Percentiles rank a stretch among this genome's conserved stretches.
phyloP scores from a whole-genome alignment of 2,113 vertebrate genomes.

The Lophotis ruficrista region DNA sequence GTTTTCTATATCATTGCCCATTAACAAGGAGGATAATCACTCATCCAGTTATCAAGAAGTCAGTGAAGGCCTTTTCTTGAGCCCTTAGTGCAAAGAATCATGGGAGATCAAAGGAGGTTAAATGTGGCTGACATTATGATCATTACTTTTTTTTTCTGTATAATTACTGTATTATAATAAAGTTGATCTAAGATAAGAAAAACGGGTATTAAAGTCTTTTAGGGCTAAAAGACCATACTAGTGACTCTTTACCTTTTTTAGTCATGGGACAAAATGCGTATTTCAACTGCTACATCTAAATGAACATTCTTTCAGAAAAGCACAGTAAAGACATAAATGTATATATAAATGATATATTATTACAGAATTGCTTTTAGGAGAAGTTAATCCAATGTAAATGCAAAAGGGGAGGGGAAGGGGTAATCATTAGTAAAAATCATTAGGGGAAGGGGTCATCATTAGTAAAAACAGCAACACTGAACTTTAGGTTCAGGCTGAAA shows the following conservation, averaged over 20 bases:
- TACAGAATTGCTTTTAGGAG: background rate
- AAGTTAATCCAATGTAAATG: constrained; percentile 21
- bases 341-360: constrained; percentile 37
- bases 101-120: constrained; percentile 79
- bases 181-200: constrained; percentile 75
- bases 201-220: constrained; percentile 84
- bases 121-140: constrained; percentile 80
- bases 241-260: constrained; percentile 60
- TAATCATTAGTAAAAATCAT: too few species aligned
- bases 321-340: constrained; percentile 29
- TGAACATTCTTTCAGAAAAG: constrained; percentile 30
- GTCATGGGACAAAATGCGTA: constrained; percentile 42
- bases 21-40: constrained; percentile 97
- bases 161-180: constrained; percentile 80
- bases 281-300: constrained; percentile 48
- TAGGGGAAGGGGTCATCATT: too few species aligned
- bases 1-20: constrained; percentile 95
- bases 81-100: constrained; percentile 72
- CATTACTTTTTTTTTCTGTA: constrained; percentile 70
- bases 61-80: constrained; percentile 85
- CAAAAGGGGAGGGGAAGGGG: background rate
- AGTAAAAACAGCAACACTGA: background rate
- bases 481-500: background rate
- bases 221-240: constrained; percentile 75
- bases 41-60: constrained; percentile 98